Conservation (phyloP, 2,888 invertebrate species). For the Anarsia innoxiella region DNA sequence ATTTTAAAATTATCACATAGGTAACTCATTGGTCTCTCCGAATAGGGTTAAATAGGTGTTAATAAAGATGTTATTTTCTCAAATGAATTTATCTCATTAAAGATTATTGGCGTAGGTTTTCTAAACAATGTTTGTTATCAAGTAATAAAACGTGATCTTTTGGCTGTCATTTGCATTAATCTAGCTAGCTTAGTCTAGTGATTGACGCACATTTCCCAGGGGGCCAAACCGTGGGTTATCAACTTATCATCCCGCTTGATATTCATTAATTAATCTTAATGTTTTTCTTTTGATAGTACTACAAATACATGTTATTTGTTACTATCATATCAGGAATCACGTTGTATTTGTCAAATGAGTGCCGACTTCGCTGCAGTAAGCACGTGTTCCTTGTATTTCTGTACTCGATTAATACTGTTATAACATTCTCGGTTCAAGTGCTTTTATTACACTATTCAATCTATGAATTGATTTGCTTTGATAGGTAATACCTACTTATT, state of each 20-base stretch:
- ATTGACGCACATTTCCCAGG: constrained; percentile 53
- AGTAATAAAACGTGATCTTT: no score
- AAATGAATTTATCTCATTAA: no score
- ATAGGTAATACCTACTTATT: no score
- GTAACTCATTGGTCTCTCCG: no score
- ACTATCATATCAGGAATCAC: constrained; percentile 29
- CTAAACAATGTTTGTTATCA: no score
- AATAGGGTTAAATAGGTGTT: no score
- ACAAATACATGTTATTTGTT: constrained; percentile 13
- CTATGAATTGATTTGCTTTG: no score
- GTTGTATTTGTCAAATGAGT: constrained; percentile 28
- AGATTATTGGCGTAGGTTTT: no score
- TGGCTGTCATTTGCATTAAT: not conserved
- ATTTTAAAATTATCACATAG: no score
- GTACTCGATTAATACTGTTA: not conserved
- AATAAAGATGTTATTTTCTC: no score
- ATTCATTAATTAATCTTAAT: constrained; percentile 43
- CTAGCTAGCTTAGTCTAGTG: constrained; percentile 22
- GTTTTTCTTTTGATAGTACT: constrained; percentile 15
- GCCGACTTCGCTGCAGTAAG: constrained; percentile 23
- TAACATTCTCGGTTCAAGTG: no score
- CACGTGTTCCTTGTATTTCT: constrained; percentile 21
- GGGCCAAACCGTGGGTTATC: constrained; percentile 51
- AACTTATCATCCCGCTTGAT: constrained; percentile 42
- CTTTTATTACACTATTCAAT: no score